Conservation (phyloP, 2,113 vertebrate genomes). For the Bucco capensis region DNA sequence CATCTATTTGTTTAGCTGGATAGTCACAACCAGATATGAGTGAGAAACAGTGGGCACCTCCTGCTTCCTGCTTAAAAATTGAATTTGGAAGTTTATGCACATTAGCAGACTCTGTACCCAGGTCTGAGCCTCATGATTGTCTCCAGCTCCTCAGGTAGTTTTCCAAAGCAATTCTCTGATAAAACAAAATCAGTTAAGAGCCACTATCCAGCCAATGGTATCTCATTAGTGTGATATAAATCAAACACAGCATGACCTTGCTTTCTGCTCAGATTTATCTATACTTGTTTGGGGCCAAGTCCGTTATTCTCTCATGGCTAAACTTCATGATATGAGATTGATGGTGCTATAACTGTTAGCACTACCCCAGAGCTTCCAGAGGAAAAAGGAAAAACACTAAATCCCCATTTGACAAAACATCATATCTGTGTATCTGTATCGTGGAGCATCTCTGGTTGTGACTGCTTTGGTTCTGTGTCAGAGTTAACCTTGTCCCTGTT, state of each 20-base stretch:
- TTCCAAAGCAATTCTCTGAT: not conserved
- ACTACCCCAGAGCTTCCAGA: not conserved
- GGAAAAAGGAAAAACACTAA: not conserved
- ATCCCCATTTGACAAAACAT: not conserved
- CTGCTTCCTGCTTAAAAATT: not conserved
- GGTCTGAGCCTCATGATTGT: not conserved
- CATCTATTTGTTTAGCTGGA: not conserved
- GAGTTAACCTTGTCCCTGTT: not conserved
- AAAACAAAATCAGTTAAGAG: not conserved
- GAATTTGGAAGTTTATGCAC: not conserved
- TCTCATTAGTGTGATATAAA: not conserved
- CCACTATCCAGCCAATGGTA: not conserved
- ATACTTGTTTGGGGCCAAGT: not conserved
- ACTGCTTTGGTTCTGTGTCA: not conserved
- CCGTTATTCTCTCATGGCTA: not conserved
- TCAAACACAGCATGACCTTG: not conserved
- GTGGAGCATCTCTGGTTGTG: not conserved
- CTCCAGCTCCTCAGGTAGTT: not conserved
- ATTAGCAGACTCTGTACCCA: not conserved
- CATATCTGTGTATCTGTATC: too few relatives aligned
- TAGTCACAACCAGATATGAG: not conserved
- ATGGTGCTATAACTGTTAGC: not conserved
- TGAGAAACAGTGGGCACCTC: not conserved
- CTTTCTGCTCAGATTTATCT: not conserved
- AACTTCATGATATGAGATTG: not conserved